Evolutionary conservation across 2,888 invertebrate species (phyloP).

Genomic region (Ichneumoninae sp.): DNA sequence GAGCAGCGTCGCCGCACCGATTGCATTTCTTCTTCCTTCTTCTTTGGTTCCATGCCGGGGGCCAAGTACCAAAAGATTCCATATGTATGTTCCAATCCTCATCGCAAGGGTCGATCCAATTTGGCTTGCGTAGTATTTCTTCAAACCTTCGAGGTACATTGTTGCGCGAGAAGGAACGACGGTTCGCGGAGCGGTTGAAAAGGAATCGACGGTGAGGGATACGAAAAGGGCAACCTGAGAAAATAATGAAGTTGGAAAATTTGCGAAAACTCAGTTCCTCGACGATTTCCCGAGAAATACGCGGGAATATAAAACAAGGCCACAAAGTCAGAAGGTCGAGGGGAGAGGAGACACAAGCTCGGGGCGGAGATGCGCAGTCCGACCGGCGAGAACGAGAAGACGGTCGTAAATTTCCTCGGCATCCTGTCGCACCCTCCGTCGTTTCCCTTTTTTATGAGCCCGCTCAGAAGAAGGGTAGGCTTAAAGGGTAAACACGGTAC

Average conservation of each 20-base stretch:
- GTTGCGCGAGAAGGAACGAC: background rate
- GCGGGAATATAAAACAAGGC: background rate
- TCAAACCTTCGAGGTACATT: background rate
- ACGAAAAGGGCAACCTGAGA: background rate
- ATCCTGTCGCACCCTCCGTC: conserved; percentile 28
- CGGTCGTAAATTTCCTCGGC: conserved; percentile 46
- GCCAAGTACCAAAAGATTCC: background rate
- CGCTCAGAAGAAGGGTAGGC: conserved; percentile 30
- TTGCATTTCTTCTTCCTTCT: too few relatives aligned
- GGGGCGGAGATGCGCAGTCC: conserved; percentile 39
- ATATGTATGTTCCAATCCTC: background rate
- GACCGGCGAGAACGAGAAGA: conserved; percentile 65
- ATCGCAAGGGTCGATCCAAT: background rate
- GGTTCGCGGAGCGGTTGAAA: background rate
- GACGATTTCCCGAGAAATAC: background rate
- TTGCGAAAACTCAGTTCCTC: background rate
- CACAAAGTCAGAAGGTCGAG: background rate
- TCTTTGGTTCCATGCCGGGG: too few relatives aligned
- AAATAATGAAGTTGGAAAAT: conserved; percentile 1
- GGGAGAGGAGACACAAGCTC: background rate
- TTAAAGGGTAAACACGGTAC: background rate
- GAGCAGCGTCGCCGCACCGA: too few relatives aligned
- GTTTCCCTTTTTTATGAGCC: conserved; percentile 37
- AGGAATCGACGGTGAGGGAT: background rate
- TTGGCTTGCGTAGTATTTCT: background rate